phyloP scores from a whole-genome alignment of 1,140 invertebrate genomes.

The Tetragonula clypearis region DNA sequence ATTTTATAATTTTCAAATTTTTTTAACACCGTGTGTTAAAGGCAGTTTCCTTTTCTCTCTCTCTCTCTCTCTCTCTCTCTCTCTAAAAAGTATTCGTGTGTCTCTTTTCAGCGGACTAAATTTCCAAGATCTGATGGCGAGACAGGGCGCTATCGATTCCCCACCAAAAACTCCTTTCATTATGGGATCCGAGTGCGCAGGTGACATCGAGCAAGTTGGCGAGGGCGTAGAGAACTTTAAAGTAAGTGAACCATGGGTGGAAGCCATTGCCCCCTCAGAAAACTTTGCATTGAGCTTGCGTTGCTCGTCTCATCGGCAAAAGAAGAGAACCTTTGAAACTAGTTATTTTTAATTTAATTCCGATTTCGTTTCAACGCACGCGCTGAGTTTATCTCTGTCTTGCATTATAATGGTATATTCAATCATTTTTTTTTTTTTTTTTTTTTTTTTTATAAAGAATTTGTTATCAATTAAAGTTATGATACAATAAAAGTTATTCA shows the following conservation, averaged over 20 bases:
- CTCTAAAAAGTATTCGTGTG: not conserved
- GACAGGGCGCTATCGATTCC: slow-evolving; percentile 92
- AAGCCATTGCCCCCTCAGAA: not conserved
- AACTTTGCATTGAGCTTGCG: not conserved
- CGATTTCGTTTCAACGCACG: not conserved
- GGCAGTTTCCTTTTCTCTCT: no score
- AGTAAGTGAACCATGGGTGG: slow-evolving; percentile 82
- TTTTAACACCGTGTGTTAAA: not conserved
- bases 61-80: not conserved
- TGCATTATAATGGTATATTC: no score
- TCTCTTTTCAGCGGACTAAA: slow-evolving; percentile 87
- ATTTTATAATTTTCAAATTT: not conserved
- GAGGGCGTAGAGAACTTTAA: slow-evolving; percentile 92
- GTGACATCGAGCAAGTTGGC: slow-evolving; percentile 90
- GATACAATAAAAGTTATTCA: no score
- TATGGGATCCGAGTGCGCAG: slow-evolving; percentile 93
- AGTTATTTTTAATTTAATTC: not conserved
- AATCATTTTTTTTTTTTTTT: no score
- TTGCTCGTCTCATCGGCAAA: not conserved
- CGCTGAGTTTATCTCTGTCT: not conserved
- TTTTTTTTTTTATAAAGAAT: no score
- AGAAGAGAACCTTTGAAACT: not conserved
- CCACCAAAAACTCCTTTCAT: slow-evolving; percentile 93
- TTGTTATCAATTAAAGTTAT: no score
- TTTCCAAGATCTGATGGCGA: slow-evolving; percentile 93